phyloP scores from a whole-genome alignment of 2,113 vertebrate species.

The Halcyon malimbica region DNA sequence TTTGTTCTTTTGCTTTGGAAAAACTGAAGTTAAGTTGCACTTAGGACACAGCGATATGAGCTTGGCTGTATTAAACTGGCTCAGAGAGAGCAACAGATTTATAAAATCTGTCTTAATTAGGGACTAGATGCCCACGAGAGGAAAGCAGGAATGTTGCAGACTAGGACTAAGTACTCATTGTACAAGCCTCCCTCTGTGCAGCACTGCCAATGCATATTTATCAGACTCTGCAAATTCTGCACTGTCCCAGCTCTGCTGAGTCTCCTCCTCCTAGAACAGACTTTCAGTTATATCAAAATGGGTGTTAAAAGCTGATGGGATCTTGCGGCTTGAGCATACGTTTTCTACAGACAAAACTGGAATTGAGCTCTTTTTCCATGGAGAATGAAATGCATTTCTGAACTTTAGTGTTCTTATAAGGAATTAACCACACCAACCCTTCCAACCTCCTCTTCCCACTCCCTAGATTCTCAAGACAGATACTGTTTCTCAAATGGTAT shows the following conservation, averaged over 20 bases:
- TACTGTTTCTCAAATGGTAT: not conserved
- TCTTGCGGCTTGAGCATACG: constrained; percentile 13
- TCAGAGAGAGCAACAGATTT: not conserved
- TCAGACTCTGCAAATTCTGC: constrained; percentile 10
- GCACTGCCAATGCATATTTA: constrained; percentile 37
- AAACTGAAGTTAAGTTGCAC: not conserved
- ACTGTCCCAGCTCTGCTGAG: constrained; percentile 30
- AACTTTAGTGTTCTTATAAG: not conserved
- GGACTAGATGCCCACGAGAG: not conserved
- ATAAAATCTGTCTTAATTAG: not conserved
- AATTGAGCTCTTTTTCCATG: not conserved
- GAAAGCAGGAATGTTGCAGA: constrained; percentile 10
- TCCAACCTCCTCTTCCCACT: not conserved
- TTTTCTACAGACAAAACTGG: constrained; percentile 23
- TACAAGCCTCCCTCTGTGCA: not conserved
- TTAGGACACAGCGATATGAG: not conserved
- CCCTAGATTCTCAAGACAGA: not conserved
- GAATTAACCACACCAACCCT: not conserved
- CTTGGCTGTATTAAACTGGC: not conserved
- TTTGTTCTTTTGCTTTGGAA: not conserved
- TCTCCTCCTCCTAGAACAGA: constrained; percentile 38
- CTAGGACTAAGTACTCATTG: not conserved
- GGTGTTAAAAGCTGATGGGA: constrained; percentile 49
- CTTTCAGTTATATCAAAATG: constrained; percentile 36
- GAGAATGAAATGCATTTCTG: not conserved